A percentile compares a stretch with the other conserved stretches of the same genome.
Conservation (phyloP, 2,113 vertebrate genomes). For the Atractosteus spatula region DNA sequence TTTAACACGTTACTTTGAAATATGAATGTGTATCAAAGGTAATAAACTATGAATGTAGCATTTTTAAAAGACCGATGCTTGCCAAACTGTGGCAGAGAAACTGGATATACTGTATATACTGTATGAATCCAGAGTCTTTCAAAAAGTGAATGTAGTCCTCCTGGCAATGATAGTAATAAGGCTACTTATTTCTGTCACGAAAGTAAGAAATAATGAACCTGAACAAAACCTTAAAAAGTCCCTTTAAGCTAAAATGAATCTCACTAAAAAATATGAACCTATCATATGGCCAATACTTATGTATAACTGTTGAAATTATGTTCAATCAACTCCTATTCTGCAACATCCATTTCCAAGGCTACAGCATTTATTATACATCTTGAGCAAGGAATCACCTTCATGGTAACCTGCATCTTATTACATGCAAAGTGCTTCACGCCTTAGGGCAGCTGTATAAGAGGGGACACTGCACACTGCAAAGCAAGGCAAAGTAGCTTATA, state of each 20-base stretch:
- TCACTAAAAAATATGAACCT: constrained; percentile 6
- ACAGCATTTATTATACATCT: constrained; percentile 21
- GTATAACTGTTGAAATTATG: constrained; percentile 19
- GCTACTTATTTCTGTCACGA: too few species aligned
- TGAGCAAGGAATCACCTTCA: constrained; percentile 41
- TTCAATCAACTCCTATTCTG: constrained; percentile 15
- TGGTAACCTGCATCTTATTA: constrained; percentile 31
- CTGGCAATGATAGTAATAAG: too few species aligned
- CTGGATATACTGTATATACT: too few species aligned
- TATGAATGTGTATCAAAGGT: too few species aligned
- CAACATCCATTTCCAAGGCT: constrained; percentile 22
- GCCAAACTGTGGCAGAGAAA: too few species aligned
- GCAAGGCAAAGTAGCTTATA: background rate
- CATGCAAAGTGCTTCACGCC: constrained; percentile 28
- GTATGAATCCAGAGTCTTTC: too few species aligned
- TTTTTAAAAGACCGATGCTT: too few species aligned
- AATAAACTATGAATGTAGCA: too few species aligned
- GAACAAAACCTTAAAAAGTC: background rate
- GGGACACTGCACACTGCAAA: background rate
- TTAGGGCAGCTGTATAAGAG: constrained; percentile 29
- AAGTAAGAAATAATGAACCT: background rate
- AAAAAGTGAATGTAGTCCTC: too few species aligned
- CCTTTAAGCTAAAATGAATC: background rate
- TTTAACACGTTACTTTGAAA: too few species aligned
- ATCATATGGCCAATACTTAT: constrained; percentile 6